Conservation (phyloP, 2,888 invertebrate species). For the Smittia sp. region DNA sequence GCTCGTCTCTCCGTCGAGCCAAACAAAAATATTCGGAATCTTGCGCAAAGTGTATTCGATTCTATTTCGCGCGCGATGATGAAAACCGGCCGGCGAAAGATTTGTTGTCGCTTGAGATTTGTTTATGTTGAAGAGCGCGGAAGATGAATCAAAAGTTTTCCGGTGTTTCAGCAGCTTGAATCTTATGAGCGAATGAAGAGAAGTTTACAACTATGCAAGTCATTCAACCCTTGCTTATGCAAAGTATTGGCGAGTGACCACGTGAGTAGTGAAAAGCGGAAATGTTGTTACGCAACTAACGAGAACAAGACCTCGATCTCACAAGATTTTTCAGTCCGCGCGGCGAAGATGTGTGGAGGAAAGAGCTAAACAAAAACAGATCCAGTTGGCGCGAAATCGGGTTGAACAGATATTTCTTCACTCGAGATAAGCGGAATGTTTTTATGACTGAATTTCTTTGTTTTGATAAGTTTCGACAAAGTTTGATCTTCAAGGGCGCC, state of each 20-base stretch:
- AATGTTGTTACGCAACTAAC: no score
- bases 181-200: no score
- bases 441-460: background rate
- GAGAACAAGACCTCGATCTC: no score
- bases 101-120: background rate
- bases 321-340: no score
- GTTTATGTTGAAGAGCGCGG: background rate
- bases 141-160: no score
- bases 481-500: background rate
- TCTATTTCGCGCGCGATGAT: constrained; percentile 22
- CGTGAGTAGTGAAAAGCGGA: no score
- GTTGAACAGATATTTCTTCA: background rate
- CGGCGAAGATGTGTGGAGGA: no score
- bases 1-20: background rate
- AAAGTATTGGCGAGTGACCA: no score
- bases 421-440: background rate
- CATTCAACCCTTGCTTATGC: no score
- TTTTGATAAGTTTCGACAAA: background rate
- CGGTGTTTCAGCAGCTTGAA: no score
- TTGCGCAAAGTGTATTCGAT: constrained; percentile 11
- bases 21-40: background rate
- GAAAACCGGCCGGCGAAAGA: constrained; percentile 10
- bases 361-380: background rate
- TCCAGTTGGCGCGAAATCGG: background rate
- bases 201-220: no score